These are phyloP conservation scores for Antheraea pernyi DNA, from an alignment of 1,140 invertebrate genomes.

Conservation along the genomic window DNA sequence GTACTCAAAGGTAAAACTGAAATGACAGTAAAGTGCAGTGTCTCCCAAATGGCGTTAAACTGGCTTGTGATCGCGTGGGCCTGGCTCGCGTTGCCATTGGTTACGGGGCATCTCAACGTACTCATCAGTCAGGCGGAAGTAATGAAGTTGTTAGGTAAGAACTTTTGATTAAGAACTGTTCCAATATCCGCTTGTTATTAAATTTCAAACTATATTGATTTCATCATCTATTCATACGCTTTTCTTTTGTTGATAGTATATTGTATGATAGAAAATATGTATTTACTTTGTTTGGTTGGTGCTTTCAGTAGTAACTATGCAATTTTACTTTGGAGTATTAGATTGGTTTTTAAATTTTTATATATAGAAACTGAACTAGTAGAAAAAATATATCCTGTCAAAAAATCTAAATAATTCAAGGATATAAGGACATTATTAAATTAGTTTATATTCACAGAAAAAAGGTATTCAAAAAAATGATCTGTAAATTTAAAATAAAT, in stretches of 20 bases:
- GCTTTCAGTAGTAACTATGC: too few relatives aligned
- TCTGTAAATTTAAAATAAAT: too few relatives aligned
- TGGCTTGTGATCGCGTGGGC: constrained; percentile 60
- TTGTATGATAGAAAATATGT: not conserved
- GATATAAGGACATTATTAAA: too few relatives aligned
- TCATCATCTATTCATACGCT: not conserved
- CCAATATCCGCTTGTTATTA: constrained; percentile 21
- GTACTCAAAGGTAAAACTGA: constrained; percentile 60
- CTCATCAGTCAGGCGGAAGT: constrained; percentile 89
- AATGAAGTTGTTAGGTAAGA: constrained; percentile 87
- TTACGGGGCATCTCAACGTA: constrained; percentile 84
- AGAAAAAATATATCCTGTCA: too few relatives aligned
- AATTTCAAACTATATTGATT: constrained; percentile 24
- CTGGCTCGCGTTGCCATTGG: constrained; percentile 69
- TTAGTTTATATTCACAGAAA: too few relatives aligned
- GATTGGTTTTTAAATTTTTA: too few relatives aligned
- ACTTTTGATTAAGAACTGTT: constrained; percentile 26
- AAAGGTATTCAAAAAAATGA: too few relatives aligned
- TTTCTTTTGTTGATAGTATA: not conserved
- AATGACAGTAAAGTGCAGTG: constrained; percentile 58
- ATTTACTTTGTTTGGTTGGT: not conserved
- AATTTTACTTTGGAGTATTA: too few relatives aligned
- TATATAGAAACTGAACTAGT: too few relatives aligned
- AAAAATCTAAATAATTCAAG: too few relatives aligned
- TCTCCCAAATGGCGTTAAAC: constrained; percentile 50